Evolutionary conservation across 2,113 vertebrate species (phyloP).

Genomic region (Eleginops maclovinus): DNA sequence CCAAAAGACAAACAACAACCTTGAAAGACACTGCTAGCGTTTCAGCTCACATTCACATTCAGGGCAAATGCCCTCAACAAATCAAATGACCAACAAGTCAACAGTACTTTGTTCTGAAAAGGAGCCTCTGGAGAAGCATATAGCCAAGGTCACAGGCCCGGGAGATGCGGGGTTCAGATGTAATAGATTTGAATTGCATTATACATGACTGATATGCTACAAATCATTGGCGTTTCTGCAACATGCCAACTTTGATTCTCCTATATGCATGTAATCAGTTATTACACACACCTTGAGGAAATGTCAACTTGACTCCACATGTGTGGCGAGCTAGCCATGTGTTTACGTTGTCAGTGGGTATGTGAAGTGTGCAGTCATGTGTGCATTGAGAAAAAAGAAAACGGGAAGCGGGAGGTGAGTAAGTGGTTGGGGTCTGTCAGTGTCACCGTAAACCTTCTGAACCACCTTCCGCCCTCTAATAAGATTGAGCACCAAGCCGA

Average conservation of each 20-base stretch:
- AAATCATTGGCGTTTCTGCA: slow-evolving; percentile 60
- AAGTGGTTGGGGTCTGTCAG: slow-evolving; percentile 53
- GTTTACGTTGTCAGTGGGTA: slow-evolving; percentile 35
- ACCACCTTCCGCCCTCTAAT: slow-evolving; percentile 73
- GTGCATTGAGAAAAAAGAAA: slow-evolving; percentile 18
- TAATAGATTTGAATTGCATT: slow-evolving; percentile 75
- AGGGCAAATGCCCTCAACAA: slow-evolving; percentile 68
- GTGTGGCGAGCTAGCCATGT: slow-evolving; percentile 22
- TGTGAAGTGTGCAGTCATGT: slow-evolving; percentile 50
- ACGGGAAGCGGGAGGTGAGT: slow-evolving; percentile 9
- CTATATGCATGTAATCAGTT: slow-evolving; percentile 57
- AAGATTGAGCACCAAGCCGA: slow-evolving; percentile 71
- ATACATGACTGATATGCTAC: slow-evolving; percentile 71
- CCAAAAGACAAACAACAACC: slow-evolving; percentile 65
- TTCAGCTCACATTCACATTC: slow-evolving; percentile 64
- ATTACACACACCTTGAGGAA: slow-evolving; percentile 73
- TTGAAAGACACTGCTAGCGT: slow-evolving; percentile 52
- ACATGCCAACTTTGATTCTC: slow-evolving; percentile 60
- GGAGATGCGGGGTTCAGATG: slow-evolving; percentile 46
- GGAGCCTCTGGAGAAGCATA: slow-evolving; percentile 59
- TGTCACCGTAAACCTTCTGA: slow-evolving; percentile 66
- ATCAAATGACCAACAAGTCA: slow-evolving; percentile 78
- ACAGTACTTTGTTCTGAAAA: slow-evolving; percentile 73
- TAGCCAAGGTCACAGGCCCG: slow-evolving; percentile 70
- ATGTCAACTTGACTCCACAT: slow-evolving; percentile 48